Evolutionary conservation across 1,140 invertebrate species (phyloP).

Genomic region (Neomicropteryx cornuta): DNA sequence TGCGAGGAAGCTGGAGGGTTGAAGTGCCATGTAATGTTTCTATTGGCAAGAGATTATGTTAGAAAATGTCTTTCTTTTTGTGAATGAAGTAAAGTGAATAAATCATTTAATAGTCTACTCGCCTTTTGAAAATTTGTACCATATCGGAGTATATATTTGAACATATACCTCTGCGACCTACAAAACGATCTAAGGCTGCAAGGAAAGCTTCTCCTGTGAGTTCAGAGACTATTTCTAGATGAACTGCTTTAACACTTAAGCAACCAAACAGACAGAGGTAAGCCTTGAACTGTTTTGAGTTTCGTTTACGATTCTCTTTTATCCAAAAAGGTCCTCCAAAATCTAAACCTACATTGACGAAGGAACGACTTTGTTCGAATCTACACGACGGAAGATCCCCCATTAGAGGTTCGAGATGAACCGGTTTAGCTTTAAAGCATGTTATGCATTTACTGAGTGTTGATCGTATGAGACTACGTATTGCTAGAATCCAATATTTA

Average conservation of each 20-base stretch:
- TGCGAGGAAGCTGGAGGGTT: no score
- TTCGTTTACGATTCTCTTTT: conserved; percentile 4
- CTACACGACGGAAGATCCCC: conserved; percentile 6
- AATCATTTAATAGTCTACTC: conserved; percentile 8
- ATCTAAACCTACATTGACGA: conserved; percentile 8
- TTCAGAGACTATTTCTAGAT: conserved; percentile 11
- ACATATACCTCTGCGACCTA: conserved; percentile 11
- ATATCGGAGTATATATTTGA: conserved; percentile 17
- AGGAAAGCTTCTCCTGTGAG: conserved; percentile 10
- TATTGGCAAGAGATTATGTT: no score
- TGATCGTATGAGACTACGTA: conserved; percentile 9
- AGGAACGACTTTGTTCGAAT: conserved; percentile 2
- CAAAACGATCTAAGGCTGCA: conserved; percentile 10
- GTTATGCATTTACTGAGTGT: conserved; percentile 1
- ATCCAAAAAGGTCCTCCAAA: conserved; percentile 11
- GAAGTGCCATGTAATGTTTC: no score
- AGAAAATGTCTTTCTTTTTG: no score
- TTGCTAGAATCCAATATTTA: conserved; percentile 14
- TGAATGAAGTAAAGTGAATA: conserved; percentile 2
- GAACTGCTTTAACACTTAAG: conserved; percentile 5
- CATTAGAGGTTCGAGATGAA: conserved; percentile 6
- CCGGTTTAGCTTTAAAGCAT: conserved; percentile 2
- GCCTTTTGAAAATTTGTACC: conserved; percentile 19
- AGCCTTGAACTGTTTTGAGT: conserved; percentile 6
- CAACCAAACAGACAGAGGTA: conserved; percentile 10